Base-by-base conservation (phyloP, 2,888 invertebrate species). In the Azorinus chamasolen region DNA sequence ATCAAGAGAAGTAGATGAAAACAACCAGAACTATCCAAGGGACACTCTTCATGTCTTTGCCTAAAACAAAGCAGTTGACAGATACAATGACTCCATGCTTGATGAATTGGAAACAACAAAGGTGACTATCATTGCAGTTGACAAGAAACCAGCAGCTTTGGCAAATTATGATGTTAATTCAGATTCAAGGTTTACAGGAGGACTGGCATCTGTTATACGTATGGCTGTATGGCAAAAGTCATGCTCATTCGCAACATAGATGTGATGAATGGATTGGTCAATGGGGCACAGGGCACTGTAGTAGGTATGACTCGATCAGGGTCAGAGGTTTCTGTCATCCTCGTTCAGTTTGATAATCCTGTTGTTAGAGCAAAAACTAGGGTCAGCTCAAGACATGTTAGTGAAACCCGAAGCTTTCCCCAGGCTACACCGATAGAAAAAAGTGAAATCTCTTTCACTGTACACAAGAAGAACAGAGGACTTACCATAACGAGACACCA, bases 181-280 rank as follows among this genome's bases (percentile, higher is more conserved):
- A 22, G 57, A 63, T 46, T 0, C 46, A 24, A 68, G 53, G 45
- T 63, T 43, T 22, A 73, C 73, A 18, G 66, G 66, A n/a, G 66
- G 73, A 6, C 41, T 73, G 18, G 32, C 64, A 16, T 22, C 8
- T 16, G 51, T 45, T 27, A 22, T 77, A 5, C 12, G 8, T 1
- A 18, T 81, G 32, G 68, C 55, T 27, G 25, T 69, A n/a, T 55
- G 32, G 22, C 62, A 80, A 64, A 70, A 79, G 66, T 79, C 1
- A 83, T 83, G 70, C n/a, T 79, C n/a, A 69, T 59, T 24, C 54
- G 68, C 37, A 83, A 77, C 46, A 43, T 83, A 25, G 74, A 83
- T 63, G 68, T 79, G 10, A 10, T 54, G 16, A 76, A 79, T 73
- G 79, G 79, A n/a, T 54, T 83, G 20, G 73, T 69, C 0, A 76